Evolutionary conservation across 2,797 vertebrate genomes (phyloP).

Genomic region (Molossus alvarezi): DNA sequence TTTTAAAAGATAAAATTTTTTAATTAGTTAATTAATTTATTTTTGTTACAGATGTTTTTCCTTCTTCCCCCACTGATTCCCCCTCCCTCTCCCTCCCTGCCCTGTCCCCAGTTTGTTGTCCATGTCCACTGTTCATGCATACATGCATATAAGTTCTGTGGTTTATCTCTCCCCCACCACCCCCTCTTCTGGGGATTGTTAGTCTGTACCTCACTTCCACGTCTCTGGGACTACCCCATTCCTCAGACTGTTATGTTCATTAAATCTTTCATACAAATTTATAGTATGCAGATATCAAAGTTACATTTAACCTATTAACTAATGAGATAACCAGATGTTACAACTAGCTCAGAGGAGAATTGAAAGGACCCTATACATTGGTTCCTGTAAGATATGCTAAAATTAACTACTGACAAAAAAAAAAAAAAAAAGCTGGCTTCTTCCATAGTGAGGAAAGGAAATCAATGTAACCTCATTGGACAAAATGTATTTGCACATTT

Average conservation of each 20-base stretch:
- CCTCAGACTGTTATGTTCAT: too few relatives aligned
- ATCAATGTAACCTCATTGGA: conserved; percentile 15
- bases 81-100: too few relatives aligned
- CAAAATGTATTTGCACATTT: neutral
- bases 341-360: neutral
- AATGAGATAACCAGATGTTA: neutral
- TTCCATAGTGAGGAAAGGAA: neutral
- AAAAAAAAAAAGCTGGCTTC: neutral
- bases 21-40: too few relatives aligned
- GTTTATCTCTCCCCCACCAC: too few relatives aligned
- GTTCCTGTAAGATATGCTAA: neutral
- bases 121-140: too few relatives aligned
- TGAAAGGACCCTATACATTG: neutral
- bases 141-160: too few relatives aligned
- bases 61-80: too few relatives aligned
- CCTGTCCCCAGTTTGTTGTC: too few relatives aligned
- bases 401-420: neutral
- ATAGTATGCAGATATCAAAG: neutral
- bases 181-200: too few relatives aligned
- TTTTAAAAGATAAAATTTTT: neutral
- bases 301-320: neutral
- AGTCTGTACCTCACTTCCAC: too few relatives aligned
- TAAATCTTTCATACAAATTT: neutral
- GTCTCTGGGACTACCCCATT: too few relatives aligned
- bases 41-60: too few relatives aligned